phyloP scores from a whole-genome alignment of 2,888 invertebrate genomes.

The Protophormia terraenovae region DNA sequence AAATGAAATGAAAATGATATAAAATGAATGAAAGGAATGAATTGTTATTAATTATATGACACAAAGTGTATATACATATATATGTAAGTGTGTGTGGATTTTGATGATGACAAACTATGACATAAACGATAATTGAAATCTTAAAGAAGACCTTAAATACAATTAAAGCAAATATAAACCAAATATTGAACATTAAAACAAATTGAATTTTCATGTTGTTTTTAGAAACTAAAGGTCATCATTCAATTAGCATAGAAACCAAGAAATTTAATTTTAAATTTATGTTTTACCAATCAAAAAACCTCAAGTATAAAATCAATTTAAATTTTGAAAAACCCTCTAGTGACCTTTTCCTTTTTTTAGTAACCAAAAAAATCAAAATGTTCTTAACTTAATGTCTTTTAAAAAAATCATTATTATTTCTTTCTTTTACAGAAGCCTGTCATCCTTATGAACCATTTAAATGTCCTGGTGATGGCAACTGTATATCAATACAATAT shows the following conservation, averaged over 20 bases:
- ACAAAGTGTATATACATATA: neutral
- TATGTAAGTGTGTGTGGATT: neutral
- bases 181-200: neutral
- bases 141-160: neutral
- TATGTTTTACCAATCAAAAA: too few species aligned
- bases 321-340: neutral
- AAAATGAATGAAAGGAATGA: neutral
- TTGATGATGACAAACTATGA: neutral
- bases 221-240: neutral
- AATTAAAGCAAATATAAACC: neutral
- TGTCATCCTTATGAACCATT: conserved; percentile 98
- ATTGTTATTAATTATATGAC: conserved; percentile 8
- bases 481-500: conserved; percentile 98
- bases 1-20: neutral
- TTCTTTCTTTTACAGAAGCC: conserved; percentile 82
- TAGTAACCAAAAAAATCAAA: neutral
- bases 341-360: neutral
- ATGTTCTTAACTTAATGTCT: neutral
- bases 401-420: neutral
- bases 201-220: neutral
- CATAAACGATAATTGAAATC: neutral
- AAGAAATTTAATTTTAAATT: too few species aligned
- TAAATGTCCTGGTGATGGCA: conserved; percentile 96
- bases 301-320: neutral
- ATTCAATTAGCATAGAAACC: neutral